These are phyloP conservation scores for Hypercompe scribonia DNA, from an alignment of 2,888 invertebrate genomes.

Conservation along the genomic window DNA sequence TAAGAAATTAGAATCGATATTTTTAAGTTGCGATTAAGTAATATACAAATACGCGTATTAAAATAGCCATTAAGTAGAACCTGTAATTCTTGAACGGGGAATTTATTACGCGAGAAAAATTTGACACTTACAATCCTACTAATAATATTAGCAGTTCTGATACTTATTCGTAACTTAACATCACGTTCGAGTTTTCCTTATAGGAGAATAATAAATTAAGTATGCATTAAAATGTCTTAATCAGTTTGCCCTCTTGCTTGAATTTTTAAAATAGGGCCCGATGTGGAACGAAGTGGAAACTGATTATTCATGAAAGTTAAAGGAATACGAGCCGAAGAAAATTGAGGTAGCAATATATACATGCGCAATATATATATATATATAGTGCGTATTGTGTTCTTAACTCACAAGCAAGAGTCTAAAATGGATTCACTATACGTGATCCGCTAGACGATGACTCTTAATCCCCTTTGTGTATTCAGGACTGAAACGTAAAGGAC, in stretches of 20 bases:
- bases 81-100: constrained; percentile 16
- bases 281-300: constrained; percentile 51
- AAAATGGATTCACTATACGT: constrained; percentile 51
- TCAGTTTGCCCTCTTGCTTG: constrained; percentile 52
- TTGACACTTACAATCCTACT: background rate
- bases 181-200: constrained; percentile 23
- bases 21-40: background rate
- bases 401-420: constrained; percentile 27
- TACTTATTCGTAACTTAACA: constrained; percentile 29
- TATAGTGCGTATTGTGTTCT: constrained; percentile 28
- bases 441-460: constrained; percentile 49
- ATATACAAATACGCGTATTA: background rate
- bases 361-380: constrained; percentile 19
- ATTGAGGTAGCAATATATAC: constrained; percentile 28
- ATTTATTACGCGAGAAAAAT: constrained; percentile 26
- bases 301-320: constrained; percentile 65
- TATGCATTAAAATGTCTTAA: constrained; percentile 53
- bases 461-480: constrained; percentile 61
- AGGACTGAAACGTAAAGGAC: constrained; percentile 44
- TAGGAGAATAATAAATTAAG: constrained; percentile 34
- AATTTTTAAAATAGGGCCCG: constrained; percentile 53
- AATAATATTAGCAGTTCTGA: constrained; percentile 21
- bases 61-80: background rate
- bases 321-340: constrained; percentile 46
- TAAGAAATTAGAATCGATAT: background rate